These are phyloP conservation scores for Drosophila prostipennis DNA, from an alignment of 2,888 invertebrate genomes.

Conservation along the genomic window DNA sequence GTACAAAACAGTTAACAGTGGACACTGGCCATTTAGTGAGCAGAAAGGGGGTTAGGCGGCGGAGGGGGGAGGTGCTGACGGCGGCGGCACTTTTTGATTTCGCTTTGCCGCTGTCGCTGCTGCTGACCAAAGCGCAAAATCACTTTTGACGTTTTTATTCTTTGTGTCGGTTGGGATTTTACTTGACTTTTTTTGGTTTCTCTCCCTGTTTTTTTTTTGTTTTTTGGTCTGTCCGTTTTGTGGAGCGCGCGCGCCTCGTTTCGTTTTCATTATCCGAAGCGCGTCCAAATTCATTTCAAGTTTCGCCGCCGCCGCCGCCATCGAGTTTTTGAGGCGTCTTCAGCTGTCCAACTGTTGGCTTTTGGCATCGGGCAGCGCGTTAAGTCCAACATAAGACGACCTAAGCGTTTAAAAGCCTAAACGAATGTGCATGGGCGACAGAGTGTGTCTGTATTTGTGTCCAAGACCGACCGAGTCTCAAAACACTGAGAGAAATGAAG, in stretches of 20 bases:
- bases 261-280: slow-evolving; percentile 78
- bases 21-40: slow-evolving; percentile 34
- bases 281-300: slow-evolving; percentile 75
- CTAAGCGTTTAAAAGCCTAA: slow-evolving; percentile 79
- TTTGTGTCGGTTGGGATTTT: slow-evolving; percentile 58
- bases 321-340: slow-evolving; percentile 65
- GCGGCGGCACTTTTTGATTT: slow-evolving; percentile 69
- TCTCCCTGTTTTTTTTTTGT: slow-evolving; percentile 6
- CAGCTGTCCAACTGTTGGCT: slow-evolving; percentile 73
- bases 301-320: slow-evolving; percentile 59
- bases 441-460: slow-evolving; percentile 14
- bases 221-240: slow-evolving; percentile 19
- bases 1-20: slow-evolving; percentile 64
- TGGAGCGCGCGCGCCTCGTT: slow-evolving; percentile 71
- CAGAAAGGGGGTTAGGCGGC: not conserved
- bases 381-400: slow-evolving; percentile 76
- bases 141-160: slow-evolving; percentile 81
- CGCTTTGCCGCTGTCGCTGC: slow-evolving; percentile 42
- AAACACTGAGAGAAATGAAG: slow-evolving; percentile 6
- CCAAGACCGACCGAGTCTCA: slow-evolving; percentile 10
- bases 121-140: slow-evolving; percentile 77
- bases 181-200: slow-evolving; percentile 35
- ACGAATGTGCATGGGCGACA: slow-evolving; percentile 65
- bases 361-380: slow-evolving; percentile 67
- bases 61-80: slow-evolving; percentile 59